Conservation (phyloP, 2,888 invertebrate genomes). For the Zaprionus obscuricornis region DNA sequence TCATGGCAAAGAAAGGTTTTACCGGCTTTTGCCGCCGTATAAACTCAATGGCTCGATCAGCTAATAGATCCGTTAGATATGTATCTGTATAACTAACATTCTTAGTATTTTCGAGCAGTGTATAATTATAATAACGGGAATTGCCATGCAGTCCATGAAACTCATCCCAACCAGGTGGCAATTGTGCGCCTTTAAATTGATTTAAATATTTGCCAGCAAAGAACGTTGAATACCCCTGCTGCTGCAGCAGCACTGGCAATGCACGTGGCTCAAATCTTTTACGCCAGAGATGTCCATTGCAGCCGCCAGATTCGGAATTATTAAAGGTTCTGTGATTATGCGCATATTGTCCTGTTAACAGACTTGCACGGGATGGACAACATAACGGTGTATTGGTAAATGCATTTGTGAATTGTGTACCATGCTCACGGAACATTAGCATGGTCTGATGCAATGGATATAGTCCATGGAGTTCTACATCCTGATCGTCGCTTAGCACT, state of each 20-base stretch:
- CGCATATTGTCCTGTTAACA: conserved; percentile 92
- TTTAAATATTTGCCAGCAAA: conserved; percentile 98
- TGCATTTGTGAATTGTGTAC: conserved; percentile 89
- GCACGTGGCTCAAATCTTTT: conserved; percentile 86
- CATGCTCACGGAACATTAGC: conserved; percentile 86
- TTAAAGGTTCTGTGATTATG: conserved; percentile 92
- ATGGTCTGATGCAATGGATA: conserved; percentile 87
- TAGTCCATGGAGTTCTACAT: conserved; percentile 90
- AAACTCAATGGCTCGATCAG: conserved; percentile 76
- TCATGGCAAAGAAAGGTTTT: conserved; percentile 89
- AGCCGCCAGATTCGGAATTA: conserved; percentile 91
- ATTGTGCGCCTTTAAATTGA: conserved; percentile 87
- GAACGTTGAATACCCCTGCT: conserved; percentile 90
- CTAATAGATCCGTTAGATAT: conserved; percentile 94
- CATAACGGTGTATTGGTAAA: conserved; percentile 94
- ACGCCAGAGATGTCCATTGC: conserved; percentile 89
- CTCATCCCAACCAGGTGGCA: conserved; percentile 93
- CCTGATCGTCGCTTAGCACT: conserved; percentile 92
- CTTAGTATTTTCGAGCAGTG: conserved; percentile 91
- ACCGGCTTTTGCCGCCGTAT: conserved; percentile 29
- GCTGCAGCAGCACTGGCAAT: conserved; percentile 88
- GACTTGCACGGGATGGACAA: conserved; percentile 94
- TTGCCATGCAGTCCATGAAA: conserved; percentile 96
- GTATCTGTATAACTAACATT: conserved; percentile 86
- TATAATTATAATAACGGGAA: conserved; percentile 96